These are phyloP conservation scores for Penaeus japonicus DNA, from an alignment of 1,140 invertebrate genomes.

Conservation along the genomic window DNA sequence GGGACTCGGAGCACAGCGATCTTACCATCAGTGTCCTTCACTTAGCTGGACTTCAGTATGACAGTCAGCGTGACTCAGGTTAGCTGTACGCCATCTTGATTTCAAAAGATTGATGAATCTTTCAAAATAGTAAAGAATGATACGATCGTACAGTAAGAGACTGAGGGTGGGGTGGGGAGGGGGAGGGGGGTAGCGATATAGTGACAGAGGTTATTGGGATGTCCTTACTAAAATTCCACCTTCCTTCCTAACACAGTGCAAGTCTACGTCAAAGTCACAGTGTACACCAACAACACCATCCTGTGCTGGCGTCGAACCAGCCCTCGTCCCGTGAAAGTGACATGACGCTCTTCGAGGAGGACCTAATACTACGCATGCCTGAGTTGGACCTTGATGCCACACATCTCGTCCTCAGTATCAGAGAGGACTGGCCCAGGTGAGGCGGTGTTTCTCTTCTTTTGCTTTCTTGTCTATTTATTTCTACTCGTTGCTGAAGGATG, in stretches of 20 bases:
- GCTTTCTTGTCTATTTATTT: not conserved
- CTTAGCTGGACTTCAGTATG: conserved; percentile 14
- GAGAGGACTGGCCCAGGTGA: conserved; percentile 30
- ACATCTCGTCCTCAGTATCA: conserved; percentile 40
- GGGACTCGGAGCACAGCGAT: conserved; percentile 11
- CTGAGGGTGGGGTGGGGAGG: no score
- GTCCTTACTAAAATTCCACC: not conserved
- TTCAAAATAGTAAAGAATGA: no score
- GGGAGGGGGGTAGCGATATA: no score
- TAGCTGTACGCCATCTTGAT: no score
- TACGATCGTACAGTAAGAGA: no score
- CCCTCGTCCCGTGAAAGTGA: not conserved
- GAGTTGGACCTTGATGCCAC: conserved; percentile 49
- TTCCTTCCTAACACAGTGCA: not conserved
- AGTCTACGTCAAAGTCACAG: conserved; percentile 43
- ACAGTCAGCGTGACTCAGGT: no score
- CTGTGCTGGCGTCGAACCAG: conserved; percentile 40
- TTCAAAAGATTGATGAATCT: no score
- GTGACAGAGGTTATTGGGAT: no score
- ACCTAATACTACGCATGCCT: conserved; percentile 35
- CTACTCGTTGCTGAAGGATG: no score
- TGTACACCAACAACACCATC: conserved; percentile 46
- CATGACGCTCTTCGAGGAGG: conserved; percentile 26
- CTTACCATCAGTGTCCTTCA: conserved; percentile 34
- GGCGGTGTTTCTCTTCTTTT: not conserved